A percentile compares a stretch with the other conserved stretches of the same genome.
These are phyloP conservation scores for Halcyon badia DNA, from an alignment of 2,797 vertebrate species.

Conservation along the genomic window DNA sequence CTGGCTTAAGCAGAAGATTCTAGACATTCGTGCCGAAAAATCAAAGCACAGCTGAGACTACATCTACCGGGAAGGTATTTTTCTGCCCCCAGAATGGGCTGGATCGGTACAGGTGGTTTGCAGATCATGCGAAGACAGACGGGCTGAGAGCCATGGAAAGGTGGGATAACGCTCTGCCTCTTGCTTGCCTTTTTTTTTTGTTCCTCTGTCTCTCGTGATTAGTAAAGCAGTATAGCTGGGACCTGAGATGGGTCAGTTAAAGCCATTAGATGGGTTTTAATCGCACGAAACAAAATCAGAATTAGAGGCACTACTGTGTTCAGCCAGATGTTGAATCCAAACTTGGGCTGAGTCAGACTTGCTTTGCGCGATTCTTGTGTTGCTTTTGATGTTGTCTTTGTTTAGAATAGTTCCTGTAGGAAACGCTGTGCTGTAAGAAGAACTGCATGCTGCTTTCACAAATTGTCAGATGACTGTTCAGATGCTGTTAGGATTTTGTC, in stretches of 20 bases:
- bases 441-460: slow-evolving; percentile 39
- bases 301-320: slow-evolving; percentile 29
- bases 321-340: slow-evolving; percentile 72
- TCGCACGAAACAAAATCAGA: background rate
- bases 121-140: slow-evolving; percentile 69
- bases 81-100: slow-evolving; percentile 72
- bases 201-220: background rate
- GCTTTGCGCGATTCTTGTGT: slow-evolving; percentile 10
- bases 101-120: slow-evolving; percentile 85
- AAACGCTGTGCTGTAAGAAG: slow-evolving; percentile 24
- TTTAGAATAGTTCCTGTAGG: slow-evolving; percentile 45
- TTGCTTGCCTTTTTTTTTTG: background rate
- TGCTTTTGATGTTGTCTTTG: slow-evolving; percentile 75
- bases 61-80: slow-evolving; percentile 50
- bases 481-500: slow-evolving; percentile 46
- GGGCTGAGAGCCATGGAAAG: slow-evolving; percentile 82
- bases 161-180: slow-evolving; percentile 69
- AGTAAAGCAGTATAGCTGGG: slow-evolving; percentile 16
- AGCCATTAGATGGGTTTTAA: slow-evolving; percentile 26
- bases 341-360: slow-evolving; percentile 75
- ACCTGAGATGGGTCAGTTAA: slow-evolving; percentile 22
- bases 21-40: slow-evolving; percentile 76
- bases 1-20: slow-evolving; percentile 81
- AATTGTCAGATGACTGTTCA: slow-evolving; percentile 58
- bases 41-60: slow-evolving; percentile 73